Base-by-base conservation (phyloP, 2,888 invertebrate species). In the Anticlea derivata region DNA sequence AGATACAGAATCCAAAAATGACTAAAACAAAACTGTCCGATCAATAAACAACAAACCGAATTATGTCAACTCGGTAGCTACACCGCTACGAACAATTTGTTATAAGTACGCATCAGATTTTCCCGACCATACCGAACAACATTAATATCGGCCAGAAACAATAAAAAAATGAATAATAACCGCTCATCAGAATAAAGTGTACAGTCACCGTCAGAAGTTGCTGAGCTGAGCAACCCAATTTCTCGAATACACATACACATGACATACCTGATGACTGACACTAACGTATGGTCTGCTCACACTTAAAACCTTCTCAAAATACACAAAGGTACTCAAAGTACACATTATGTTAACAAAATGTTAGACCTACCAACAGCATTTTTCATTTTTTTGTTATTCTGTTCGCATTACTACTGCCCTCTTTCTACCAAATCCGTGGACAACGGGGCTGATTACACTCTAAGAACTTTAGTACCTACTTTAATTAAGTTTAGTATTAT, bases 141-240 rank as follows among this genome's bases (percentile, higher is more conserved):
- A 82, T 80, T 81, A 83, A 81, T 81, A 76, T 77, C 66, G 45
- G 41, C 5, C 40, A 52, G 71, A 82, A 82, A 83, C 85, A 86
- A 86, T 83, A 85, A 86, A 88, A 86, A 80, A 66, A 64, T 88
- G 86, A 89, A 81, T 86, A 86, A 90, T 87, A 84, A 75, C 80
- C 73, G 78, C 73, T 66, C 68, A 77, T 31, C 40, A 30, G 24
- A 46, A 51, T 70, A 59, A 70, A 48, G 50, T 49, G 55, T 8
- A 30, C 30, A 22, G 17, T 17, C 34, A 13, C 10, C 7, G 26
- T 23, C 46, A 46, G 6, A 46, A 51, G 40, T 40, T 26, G 30
- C 40, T 51, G 41, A 41, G 30, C 40, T 51, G 41, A 41, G 30
- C 51, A 51, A 51, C 41, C 31, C 30, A 35, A 20, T 7, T 12